Conservation (phyloP, 2,797 vertebrate genomes). For the Heteromormyrus szaboi region DNA sequence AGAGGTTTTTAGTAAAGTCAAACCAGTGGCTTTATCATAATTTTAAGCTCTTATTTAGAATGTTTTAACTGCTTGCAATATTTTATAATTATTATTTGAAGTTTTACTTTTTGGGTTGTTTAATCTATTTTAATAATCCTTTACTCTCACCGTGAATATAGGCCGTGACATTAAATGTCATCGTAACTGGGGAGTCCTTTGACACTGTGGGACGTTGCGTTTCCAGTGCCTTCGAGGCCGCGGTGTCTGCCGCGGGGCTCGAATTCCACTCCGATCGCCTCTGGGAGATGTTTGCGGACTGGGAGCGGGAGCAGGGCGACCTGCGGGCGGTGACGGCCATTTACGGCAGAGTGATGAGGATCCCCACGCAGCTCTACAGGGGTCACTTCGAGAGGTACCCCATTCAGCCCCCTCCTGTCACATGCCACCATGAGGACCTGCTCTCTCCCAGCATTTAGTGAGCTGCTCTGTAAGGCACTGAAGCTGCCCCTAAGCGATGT, state of each 20-base stretch:
- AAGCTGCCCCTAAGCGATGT: not conserved
- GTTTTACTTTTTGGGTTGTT: not conserved
- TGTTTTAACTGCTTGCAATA: not conserved
- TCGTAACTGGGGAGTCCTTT: not conserved
- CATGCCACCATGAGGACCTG: not conserved
- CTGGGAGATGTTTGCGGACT: slow-evolving; percentile 77
- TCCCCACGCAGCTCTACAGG: slow-evolving; percentile 77
- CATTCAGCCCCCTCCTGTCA: not conserved
- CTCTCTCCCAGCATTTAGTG: not conserved
- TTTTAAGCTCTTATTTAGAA: not conserved
- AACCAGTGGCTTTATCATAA: not conserved
- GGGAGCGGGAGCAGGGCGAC: slow-evolving; percentile 73
- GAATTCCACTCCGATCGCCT: slow-evolving; percentile 80
- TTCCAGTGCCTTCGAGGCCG: slow-evolving; percentile 69
- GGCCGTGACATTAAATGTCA: not conserved
- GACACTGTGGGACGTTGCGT: not conserved
- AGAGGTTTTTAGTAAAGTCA: not conserved
- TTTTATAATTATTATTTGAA: not conserved
- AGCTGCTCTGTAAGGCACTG: not conserved
- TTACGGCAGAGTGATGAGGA: slow-evolving; percentile 64
- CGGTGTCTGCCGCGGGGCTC: slow-evolving; percentile 61
- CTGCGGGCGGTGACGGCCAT: slow-evolving; percentile 56
- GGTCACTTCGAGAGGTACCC: slow-evolving; percentile 76
- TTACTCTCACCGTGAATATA: not conserved
- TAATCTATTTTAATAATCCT: not conserved